phyloP scores from a whole-genome alignment of 2,888 invertebrate species.

The Drosophila subquinaria region DNA sequence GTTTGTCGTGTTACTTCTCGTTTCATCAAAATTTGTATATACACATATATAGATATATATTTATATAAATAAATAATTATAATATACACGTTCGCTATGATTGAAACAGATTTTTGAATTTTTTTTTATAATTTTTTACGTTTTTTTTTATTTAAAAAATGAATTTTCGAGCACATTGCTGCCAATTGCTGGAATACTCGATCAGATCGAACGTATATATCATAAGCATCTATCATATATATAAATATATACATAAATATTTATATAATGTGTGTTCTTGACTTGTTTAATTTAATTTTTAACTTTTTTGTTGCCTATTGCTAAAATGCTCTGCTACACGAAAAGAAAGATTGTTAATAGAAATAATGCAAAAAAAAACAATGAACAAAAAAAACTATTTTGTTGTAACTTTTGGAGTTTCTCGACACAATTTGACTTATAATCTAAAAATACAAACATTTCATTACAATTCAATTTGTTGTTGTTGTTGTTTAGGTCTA shows the following conservation, averaged over 20 bases:
- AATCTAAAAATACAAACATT: conserved; percentile 68
- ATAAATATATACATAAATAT: conserved; percentile 18
- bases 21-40: conserved; percentile 12
- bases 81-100: conserved; percentile 25
- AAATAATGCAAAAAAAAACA: conserved; percentile 23
- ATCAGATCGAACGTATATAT: conserved; percentile 40
- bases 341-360: neutral
- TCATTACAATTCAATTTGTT: conserved; percentile 56
- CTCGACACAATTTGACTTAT: conserved; percentile 44
- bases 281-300: conserved; percentile 26
- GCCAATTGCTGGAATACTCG: conserved; percentile 33
- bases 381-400: conserved; percentile 15
- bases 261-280: conserved; percentile 40
- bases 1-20: conserved; percentile 33
- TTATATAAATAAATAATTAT: conserved; percentile 3
- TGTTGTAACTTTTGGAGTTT: conserved; percentile 49
- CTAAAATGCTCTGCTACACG: conserved; percentile 18
- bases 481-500: conserved; percentile 39
- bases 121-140: neutral
- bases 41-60: conserved; percentile 4
- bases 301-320: conserved; percentile 40
- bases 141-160: conserved; percentile 2
- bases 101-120: conserved; percentile 9
- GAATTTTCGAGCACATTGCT: conserved; percentile 9
- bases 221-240: conserved; percentile 12